Conservation (phyloP, 1,140 invertebrate species). For the Macrobrachium rosenbergii region DNA sequence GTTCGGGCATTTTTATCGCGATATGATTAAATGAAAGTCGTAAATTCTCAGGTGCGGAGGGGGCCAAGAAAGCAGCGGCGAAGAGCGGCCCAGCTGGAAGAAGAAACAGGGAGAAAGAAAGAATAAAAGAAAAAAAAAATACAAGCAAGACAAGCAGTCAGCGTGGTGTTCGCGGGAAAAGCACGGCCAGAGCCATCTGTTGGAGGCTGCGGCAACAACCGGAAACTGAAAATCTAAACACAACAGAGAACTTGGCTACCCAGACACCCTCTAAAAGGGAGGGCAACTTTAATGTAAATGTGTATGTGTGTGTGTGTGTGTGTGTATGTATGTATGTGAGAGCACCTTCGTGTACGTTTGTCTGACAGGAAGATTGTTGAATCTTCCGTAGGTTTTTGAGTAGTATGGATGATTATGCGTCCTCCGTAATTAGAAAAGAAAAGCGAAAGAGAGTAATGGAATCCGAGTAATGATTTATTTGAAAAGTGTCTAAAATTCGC, state of each 20-base stretch:
- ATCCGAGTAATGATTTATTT: no score
- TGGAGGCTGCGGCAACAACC: constrained; percentile 35
- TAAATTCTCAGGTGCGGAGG: no score
- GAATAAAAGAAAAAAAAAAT: neutral
- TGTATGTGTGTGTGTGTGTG: constrained; percentile 8
- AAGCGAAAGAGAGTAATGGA: no score
- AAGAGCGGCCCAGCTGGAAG: neutral
- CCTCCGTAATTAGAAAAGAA: no score
- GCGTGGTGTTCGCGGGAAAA: constrained; percentile 12
- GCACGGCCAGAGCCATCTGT: constrained; percentile 40
- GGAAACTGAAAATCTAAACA: constrained; percentile 36
- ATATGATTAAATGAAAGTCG: no score
- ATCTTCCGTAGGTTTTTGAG: no score
- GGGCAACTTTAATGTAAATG: constrained; percentile 45
- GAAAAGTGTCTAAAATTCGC: no score
- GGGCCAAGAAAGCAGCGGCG: neutral
- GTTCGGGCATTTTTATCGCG: no score
- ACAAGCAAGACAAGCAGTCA: neutral
- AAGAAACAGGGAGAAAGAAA: neutral
- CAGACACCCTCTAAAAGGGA: constrained; percentile 27
- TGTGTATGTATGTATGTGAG: neutral
- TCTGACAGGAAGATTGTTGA: neutral
- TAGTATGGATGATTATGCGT: no score
- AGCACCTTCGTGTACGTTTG: neutral
- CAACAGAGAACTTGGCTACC: constrained; percentile 33